Evolutionary conservation across 2,888 invertebrate species (phyloP).

Genomic region (Byasa hedistus): DNA sequence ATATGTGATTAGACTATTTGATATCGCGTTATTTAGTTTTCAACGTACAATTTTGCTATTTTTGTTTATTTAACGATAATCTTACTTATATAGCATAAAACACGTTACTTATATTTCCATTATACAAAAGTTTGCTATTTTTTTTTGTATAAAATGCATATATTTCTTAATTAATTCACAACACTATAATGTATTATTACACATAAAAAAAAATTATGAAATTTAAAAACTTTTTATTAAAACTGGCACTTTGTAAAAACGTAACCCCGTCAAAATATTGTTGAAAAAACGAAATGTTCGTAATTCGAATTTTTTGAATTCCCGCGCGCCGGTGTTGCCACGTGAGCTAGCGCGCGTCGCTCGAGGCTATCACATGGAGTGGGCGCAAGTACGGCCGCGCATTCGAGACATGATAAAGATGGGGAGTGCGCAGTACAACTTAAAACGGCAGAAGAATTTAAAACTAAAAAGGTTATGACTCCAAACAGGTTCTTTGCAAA

Average conservation of each 20-base stretch:
- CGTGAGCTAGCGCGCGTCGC: slow-evolving; percentile 66
- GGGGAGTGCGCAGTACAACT: slow-evolving; percentile 55
- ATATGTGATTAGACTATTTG: slow-evolving; percentile 49
- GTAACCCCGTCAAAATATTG: neutral
- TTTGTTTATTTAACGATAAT: neutral
- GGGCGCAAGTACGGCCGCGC: slow-evolving; percentile 50
- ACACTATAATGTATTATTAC: slow-evolving; percentile 11
- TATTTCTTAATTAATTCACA: neutral
- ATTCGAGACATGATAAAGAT: slow-evolving; percentile 64
- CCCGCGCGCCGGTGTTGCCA: slow-evolving; percentile 53
- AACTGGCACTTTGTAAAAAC: slow-evolving; percentile 7
- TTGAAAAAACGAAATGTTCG: slow-evolving; percentile 32
- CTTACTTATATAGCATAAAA: neutral
- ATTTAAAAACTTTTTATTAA: neutral
- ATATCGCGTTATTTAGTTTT: slow-evolving; percentile 10
- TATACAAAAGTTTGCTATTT: neutral
- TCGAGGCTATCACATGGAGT: slow-evolving; percentile 78
- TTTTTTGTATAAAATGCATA: neutral
- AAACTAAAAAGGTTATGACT: neutral
- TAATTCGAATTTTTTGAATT: slow-evolving; percentile 50
- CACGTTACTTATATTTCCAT: slow-evolving; percentile 8
- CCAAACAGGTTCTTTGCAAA: no score
- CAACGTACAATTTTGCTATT: neutral
- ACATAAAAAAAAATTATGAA: no score
- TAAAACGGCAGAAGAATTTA: slow-evolving; percentile 7